Evolutionary conservation across 2,888 invertebrate species (phyloP).

Genomic region (Lepidocyrtinus sp.): DNA sequence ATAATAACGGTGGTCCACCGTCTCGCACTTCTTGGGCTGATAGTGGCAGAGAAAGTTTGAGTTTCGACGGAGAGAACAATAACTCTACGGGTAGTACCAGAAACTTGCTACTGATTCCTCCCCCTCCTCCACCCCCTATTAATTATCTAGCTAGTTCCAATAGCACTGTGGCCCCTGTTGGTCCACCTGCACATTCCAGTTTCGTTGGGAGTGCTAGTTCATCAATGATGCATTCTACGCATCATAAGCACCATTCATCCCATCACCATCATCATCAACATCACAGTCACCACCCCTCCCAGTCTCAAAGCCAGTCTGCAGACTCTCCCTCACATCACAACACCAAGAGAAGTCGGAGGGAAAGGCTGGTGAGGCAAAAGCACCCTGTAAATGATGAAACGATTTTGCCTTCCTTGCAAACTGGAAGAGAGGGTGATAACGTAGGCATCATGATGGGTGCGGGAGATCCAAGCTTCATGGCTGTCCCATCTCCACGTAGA

Average conservation of each 20-base stretch:
- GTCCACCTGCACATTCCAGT: constrained; percentile 9
- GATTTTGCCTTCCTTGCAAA: constrained; percentile 38
- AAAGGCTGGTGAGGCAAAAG: constrained; percentile 67
- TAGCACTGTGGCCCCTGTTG: constrained; percentile 22
- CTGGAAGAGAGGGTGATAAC: constrained; percentile 43
- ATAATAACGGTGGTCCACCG: constrained; percentile 61
- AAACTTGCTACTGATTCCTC: constrained; percentile 65
- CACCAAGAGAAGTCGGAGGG: constrained; percentile 58
- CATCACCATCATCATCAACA: constrained; percentile 32
- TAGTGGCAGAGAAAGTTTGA: constrained; percentile 67
- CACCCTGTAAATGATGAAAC: constrained; percentile 67
- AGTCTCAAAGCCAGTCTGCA: constrained; percentile 41
- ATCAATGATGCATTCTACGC: constrained; percentile 52
- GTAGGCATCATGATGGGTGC: constrained; percentile 31
- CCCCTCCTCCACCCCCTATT: constrained; percentile 65
- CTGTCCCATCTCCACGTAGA: constrained; percentile 65
- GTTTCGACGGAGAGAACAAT: constrained; percentile 69
- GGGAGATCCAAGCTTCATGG: constrained; percentile 58
- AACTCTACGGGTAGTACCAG: constrained; percentile 66
- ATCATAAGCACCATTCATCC: constrained; percentile 6
- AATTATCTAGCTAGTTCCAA: constrained; percentile 52
- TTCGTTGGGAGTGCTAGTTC: constrained; percentile 34
- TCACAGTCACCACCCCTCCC: constrained; percentile 45
- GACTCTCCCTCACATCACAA: constrained; percentile 50
- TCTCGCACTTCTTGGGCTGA: constrained; percentile 68